These are phyloP conservation scores for Ranitomeya variabilis DNA, from an alignment of 2,113 vertebrate genomes.

Conservation along the genomic window DNA sequence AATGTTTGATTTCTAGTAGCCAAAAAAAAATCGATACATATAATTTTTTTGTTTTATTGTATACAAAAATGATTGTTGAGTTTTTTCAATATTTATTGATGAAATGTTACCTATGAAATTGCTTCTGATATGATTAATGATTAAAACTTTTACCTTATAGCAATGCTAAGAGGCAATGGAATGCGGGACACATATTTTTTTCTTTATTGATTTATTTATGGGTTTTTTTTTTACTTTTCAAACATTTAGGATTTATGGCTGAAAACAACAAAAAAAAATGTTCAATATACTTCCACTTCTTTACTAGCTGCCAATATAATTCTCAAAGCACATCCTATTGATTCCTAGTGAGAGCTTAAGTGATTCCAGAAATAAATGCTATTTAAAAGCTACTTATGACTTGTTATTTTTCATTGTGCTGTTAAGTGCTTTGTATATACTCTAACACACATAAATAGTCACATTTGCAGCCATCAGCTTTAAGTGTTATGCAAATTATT, in stretches of 20 bases:
- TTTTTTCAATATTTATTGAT: too few species aligned
- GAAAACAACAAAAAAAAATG: not conserved
- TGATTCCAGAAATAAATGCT: constrained; percentile 36
- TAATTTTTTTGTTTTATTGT: too few species aligned
- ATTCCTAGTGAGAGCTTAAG: constrained; percentile 22
- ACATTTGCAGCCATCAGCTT: not conserved
- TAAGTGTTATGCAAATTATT: not conserved
- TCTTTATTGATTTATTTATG: not conserved
- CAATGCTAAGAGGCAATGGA: not conserved
- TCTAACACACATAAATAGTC: not conserved
- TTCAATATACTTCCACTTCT: constrained; percentile 31
- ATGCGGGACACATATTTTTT: not conserved
- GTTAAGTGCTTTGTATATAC: constrained; percentile 1
- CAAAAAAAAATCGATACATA: too few species aligned
- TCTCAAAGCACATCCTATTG: constrained; percentile 31
- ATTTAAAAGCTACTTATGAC: constrained; percentile 36
- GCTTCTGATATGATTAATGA: not conserved
- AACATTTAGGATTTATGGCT: constrained; percentile 34
- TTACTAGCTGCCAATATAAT: constrained; percentile 33
- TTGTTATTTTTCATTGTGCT: constrained; percentile 26
- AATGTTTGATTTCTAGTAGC: too few species aligned
- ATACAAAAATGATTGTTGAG: too few species aligned
- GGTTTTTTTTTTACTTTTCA: not conserved
- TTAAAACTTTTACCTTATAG: not conserved
- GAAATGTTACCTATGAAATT: not conserved